Evolutionary conservation across 92 coral and sea anemone species (phyloP).

Genomic region (Diadumene lineata): DNA sequence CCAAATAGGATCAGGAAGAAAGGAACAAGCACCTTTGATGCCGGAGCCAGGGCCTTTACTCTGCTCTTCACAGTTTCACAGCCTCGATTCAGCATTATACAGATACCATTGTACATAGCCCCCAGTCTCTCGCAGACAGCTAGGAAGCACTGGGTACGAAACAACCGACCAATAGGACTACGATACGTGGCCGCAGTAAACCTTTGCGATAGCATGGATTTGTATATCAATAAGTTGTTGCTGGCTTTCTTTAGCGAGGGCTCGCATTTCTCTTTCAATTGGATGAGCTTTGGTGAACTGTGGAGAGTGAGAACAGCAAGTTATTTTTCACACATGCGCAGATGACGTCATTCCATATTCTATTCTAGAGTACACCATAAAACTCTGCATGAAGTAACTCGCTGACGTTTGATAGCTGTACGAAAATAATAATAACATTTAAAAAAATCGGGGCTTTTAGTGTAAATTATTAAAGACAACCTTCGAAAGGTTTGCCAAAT

Average conservation of each 20-base stretch:
- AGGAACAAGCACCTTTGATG: slow-evolving; percentile 15
- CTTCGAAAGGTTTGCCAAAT: no score
- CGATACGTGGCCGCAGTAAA: slow-evolving; percentile 9
- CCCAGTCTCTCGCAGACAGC: slow-evolving; percentile 13
- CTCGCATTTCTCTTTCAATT: slow-evolving; percentile 41
- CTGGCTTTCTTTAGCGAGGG: slow-evolving; percentile 29
- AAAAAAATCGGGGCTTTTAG: no score
- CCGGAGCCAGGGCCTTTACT: slow-evolving; percentile 12
- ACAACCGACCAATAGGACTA: slow-evolving; percentile 14
- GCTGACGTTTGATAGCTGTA: no score
- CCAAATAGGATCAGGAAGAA: no score
- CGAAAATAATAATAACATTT: no score
- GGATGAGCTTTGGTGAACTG: slow-evolving; percentile 38
- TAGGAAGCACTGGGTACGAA: slow-evolving; percentile 21
- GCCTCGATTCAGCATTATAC: slow-evolving; percentile 23
- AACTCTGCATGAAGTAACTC: no score
- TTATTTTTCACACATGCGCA: no score
- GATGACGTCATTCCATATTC: not conserved
- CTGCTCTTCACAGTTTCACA: slow-evolving; percentile 7
- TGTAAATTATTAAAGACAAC: no score
- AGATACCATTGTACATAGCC: slow-evolving; percentile 13
- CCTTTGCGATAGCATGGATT: slow-evolving; percentile 8
- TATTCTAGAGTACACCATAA: no score
- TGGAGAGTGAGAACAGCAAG: not conserved
- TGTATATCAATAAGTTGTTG: slow-evolving; percentile 14